Base-by-base conservation (phyloP, 2,113 vertebrate genomes). In the Junco hyemalis region DNA sequence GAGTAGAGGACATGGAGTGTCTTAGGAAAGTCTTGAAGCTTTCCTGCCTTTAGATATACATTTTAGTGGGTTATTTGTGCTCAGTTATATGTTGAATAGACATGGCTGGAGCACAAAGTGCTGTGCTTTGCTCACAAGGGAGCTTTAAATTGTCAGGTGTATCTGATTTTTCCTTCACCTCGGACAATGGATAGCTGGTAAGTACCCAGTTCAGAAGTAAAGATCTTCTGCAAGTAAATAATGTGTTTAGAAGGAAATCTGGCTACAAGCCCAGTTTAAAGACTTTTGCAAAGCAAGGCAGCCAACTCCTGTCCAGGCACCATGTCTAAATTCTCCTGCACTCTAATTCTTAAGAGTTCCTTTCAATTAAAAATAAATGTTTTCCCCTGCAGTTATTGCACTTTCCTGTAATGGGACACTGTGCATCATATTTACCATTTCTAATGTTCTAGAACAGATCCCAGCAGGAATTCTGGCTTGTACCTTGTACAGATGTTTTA, bases 401-500 rank as follows among this genome's bases (percentile, higher is more conserved):
- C 45, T 92, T 90, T 48, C n/a, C 70, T 82, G 19, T 77, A 65
- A 84, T 70, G 69, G 38, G 65, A 84, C 48, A 65, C 60, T 70
- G 42, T 9, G 8, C 80, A 89, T 86, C 35, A 8, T 74, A 85
- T 85, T 91, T 91, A 84, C 44, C 19, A 60, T 96, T 94, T 89
- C 77, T 93, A 76, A 56, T 57, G 70, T 95, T 95, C 47, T 93
- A 96, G 90, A 95, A 81, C 88, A 96, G 53, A 93, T 94, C 92
- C 28, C 96, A 95, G 96, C 86, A 96, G 94, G 86, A 93, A 83
- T 88, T 88, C 94, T 97, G 97, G 95, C 94, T 81, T 80, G 31
- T 44, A 94, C 64, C 40, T 92, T 91, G 45, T 53, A 86, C 95
- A 97, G 92, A 95, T 96, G 88, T 96, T 96, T 95, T 91, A 64